Evolutionary conservation across 2,888 invertebrate genomes (phyloP).

Genomic region (Rotaria sp.): DNA sequence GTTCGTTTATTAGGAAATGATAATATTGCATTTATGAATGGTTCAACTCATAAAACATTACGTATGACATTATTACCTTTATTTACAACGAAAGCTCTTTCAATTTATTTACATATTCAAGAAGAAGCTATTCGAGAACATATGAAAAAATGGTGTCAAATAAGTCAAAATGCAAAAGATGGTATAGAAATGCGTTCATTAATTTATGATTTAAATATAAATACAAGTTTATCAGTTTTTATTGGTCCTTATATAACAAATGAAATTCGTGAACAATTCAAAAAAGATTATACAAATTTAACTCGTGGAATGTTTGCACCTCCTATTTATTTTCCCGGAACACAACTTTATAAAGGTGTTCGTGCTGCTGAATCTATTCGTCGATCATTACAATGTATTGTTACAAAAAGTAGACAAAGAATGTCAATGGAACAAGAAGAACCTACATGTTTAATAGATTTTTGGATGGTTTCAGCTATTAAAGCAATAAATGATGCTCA

Average conservation of each 20-base stretch:
- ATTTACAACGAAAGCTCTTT: slow-evolving; percentile 17
- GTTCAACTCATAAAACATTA: neutral
- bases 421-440: neutral
- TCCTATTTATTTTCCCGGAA: neutral
- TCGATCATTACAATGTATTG: neutral
- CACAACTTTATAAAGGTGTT: slow-evolving; percentile 7
- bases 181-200: slow-evolving; percentile 3
- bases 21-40: slow-evolving; percentile 28
- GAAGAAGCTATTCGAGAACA: slow-evolving; percentile 5
- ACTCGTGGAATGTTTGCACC: neutral
- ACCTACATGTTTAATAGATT: neutral
- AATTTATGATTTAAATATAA: slow-evolving; percentile 28
- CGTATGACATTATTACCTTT: slow-evolving; percentile 9
- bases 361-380: neutral
- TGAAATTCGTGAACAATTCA: neutral
- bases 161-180: neutral
- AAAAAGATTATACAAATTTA: neutral
- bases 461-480: neutral
- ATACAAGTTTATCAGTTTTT: slow-evolving; percentile 25
- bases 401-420: neutral
- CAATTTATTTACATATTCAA: slow-evolving; percentile 21
- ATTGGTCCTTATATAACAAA: neutral
- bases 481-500: neutral
- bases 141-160: neutral
- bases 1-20: neutral